A percentile compares a stretch with the other conserved stretches of the same genome.
These are phyloP conservation scores for Uropetala carovei DNA, from an alignment of 2,888 invertebrate genomes.

Conservation along the genomic window DNA sequence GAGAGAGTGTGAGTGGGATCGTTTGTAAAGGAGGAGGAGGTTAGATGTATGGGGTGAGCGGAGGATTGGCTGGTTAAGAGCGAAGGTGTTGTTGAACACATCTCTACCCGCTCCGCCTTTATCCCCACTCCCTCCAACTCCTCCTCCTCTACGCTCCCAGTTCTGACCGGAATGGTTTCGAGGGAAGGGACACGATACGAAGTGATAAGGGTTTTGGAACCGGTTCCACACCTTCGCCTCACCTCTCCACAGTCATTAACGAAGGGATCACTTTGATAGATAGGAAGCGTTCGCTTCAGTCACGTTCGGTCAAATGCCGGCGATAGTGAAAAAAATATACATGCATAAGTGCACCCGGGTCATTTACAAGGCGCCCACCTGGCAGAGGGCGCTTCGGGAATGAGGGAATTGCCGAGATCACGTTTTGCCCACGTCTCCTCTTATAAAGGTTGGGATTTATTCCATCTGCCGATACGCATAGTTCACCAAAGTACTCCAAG, in stretches of 20 bases:
- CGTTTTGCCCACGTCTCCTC: no score
- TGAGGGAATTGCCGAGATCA: no score
- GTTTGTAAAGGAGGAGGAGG: not conserved
- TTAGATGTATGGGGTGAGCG: not conserved
- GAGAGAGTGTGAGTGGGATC: not conserved
- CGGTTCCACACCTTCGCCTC: not conserved
- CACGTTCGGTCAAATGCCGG: not conserved
- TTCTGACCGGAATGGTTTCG: not conserved
- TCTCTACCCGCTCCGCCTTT: no score
- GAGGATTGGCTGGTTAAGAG: slow-evolving; percentile 13
- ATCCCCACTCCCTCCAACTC: not conserved
- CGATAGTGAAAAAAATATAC: not conserved
- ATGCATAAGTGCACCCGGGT: not conserved
- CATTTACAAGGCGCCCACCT: not conserved
- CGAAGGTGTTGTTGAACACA: slow-evolving; percentile 24
- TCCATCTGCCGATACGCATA: no score
- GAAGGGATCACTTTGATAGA: slow-evolving; percentile 25
- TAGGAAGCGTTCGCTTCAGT: not conserved
- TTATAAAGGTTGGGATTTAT: no score
- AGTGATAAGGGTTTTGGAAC: slow-evolving; percentile 2
- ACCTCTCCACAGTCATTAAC: not conserved
- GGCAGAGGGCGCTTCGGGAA: not conserved
- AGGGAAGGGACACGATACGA: not conserved
- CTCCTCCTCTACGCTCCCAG: not conserved
- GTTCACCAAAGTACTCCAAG: no score